Evolutionary conservation across 1,140 invertebrate species (phyloP).

Genomic region (Holotrichia oblita): DNA sequence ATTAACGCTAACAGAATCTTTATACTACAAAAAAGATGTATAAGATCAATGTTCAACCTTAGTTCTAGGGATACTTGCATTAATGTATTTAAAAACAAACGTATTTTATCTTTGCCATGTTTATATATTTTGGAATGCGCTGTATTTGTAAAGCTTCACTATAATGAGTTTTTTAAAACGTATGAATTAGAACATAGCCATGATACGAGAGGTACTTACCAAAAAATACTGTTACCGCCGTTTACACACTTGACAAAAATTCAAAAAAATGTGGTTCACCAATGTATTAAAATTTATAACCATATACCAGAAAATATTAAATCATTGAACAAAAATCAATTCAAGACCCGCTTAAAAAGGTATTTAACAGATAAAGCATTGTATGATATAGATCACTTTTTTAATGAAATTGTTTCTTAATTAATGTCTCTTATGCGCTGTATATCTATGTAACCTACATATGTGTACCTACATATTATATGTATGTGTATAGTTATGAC

Average conservation of each 20-base stretch:
- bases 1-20: not conserved
- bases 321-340: not conserved
- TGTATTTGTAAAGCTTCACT: not conserved
- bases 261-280: not conserved
- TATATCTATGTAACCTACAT: conserved; percentile 5
- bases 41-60: conserved; percentile 8
- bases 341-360: not conserved
- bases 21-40: not conserved
- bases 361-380: not conserved
- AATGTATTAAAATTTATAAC: not conserved
- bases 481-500: not conserved
- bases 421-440: not conserved
- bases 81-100: not conserved
- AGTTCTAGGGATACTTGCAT: not conserved
- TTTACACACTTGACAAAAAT: conserved; percentile 8
- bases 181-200: not conserved
- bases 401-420: not conserved
- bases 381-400: conserved; percentile 3
- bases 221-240: not conserved
- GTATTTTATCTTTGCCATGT: not conserved
- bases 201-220: not conserved
- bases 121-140: too few species aligned
- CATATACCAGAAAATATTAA: not conserved
- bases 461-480: not conserved
- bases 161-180: not conserved